Evolutionary conservation across 2,113 vertebrate genomes (phyloP).

Genomic region (Rhombomys opimus): DNA sequence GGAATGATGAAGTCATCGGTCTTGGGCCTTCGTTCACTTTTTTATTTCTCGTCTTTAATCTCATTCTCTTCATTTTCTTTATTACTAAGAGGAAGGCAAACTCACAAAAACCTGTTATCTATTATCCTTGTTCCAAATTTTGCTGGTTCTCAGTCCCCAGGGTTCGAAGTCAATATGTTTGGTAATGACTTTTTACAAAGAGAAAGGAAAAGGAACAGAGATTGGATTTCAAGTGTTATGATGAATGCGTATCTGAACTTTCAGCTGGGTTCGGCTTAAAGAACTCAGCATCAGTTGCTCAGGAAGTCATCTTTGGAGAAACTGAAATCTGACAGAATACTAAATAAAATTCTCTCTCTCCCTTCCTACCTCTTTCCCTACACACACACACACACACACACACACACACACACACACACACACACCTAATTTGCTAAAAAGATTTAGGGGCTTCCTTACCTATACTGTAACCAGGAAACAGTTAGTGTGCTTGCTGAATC

Average conservation of each 20-base stretch:
- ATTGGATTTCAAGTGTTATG: constrained; percentile 85
- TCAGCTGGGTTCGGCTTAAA: constrained; percentile 79
- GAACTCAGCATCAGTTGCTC: constrained; percentile 62
- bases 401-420: not conserved
- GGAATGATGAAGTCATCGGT: constrained; percentile 72
- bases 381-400: not conserved
- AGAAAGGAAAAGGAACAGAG: constrained; percentile 83
- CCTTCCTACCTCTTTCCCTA: not conserved
- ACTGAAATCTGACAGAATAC: not conserved
- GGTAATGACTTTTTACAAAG: constrained; percentile 89
- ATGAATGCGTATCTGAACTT: constrained; percentile 86
- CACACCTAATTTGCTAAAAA: not conserved
- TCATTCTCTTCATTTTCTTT: constrained; percentile 85
- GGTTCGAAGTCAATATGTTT: constrained; percentile 87
- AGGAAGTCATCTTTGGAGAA: constrained; percentile 58
- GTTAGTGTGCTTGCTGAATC: not conserved
- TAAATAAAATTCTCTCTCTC: not conserved
- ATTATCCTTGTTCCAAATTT: constrained; percentile 87
- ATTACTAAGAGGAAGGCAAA: constrained; percentile 82
- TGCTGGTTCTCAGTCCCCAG: constrained; percentile 85
- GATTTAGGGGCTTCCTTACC: not conserved
- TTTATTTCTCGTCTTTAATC: constrained; percentile 76
- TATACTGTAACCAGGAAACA: not conserved
- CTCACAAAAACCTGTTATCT: constrained; percentile 85
- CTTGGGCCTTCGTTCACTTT: constrained; percentile 74